phyloP scores from a whole-genome alignment of 92 coral and sea anemone genomes.

The Paramuricea clavata region DNA sequence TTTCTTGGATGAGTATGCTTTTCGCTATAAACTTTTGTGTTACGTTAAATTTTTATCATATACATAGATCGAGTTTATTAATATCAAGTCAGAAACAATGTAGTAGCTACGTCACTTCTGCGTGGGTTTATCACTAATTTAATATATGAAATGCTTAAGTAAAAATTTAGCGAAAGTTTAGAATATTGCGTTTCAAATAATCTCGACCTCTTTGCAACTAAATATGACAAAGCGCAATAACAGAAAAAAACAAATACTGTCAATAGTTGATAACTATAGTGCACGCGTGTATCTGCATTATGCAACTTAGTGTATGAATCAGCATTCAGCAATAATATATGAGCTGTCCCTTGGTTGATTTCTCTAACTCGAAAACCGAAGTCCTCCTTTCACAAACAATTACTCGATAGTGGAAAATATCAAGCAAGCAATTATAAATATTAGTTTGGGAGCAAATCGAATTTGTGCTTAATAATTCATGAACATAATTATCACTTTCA shows the following conservation, averaged over 20 bases:
- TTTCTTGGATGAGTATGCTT: no score
- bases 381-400: background rate
- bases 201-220: background rate
- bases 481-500: constrained; percentile 17
- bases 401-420: constrained; percentile 6
- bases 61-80: no score
- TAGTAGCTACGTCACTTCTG: background rate
- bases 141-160: background rate
- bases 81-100: background rate
- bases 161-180: no score
- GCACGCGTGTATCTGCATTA: no score
- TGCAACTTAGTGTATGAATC: no score
- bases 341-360: background rate
- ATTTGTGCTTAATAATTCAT: constrained; percentile 38
- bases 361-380: background rate
- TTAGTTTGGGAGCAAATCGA: constrained; percentile 20
- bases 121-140: background rate
- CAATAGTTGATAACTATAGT: no score
- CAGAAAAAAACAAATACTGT: no score
- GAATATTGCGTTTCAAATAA: background rate
- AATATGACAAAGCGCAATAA: no score
- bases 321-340: no score
- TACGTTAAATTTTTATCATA: no score
- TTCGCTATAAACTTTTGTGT: no score
- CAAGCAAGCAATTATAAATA: constrained; percentile 32